These are phyloP conservation scores for Orgyia antiqua DNA, from an alignment of 2,888 invertebrate genomes.

Conservation along the genomic window DNA sequence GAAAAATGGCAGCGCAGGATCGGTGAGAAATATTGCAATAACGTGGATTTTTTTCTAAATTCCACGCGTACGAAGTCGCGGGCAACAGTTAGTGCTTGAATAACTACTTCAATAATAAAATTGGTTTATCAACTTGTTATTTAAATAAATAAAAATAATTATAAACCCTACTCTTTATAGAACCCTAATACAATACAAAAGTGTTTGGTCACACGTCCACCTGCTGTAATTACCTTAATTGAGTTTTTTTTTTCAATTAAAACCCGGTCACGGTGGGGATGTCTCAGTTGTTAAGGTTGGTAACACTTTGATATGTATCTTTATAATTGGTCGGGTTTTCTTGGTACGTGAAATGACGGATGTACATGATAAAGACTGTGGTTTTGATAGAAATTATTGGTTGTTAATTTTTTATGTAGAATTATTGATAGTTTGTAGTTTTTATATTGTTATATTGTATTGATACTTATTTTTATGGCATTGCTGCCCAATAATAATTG, in stretches of 20 bases:
- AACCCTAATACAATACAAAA: slow-evolving; percentile 22
- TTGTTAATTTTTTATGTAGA: slow-evolving; percentile 4
- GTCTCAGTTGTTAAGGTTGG: slow-evolving; percentile 28
- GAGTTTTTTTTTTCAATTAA: slow-evolving; percentile 43
- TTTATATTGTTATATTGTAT: background rate
- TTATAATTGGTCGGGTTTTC: slow-evolving; percentile 41
- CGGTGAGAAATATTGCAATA: no score
- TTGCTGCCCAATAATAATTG: no score
- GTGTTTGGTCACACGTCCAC: slow-evolving; percentile 37
- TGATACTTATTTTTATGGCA: no score
- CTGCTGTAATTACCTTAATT: slow-evolving; percentile 50
- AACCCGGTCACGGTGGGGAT: slow-evolving; percentile 41
- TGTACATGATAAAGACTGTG: slow-evolving; percentile 11
- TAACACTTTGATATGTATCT: slow-evolving; percentile 42
- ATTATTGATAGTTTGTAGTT: slow-evolving; percentile 6
- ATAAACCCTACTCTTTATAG: no score
- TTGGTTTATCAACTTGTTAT: no score
- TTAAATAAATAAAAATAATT: no score
- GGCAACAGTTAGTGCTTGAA: no score
- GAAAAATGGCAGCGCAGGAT: no score
- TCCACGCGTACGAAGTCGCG: no score
- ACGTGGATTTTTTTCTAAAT: no score
- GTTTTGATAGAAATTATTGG: slow-evolving; percentile 9
- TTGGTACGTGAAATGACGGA: slow-evolving; percentile 24
- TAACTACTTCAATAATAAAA: no score